A percentile compares a stretch with the other conserved stretches of the same genome.
phyloP scores from a whole-genome alignment of 2,113 vertebrate species.

The Ailuropoda melanoleuca region DNA sequence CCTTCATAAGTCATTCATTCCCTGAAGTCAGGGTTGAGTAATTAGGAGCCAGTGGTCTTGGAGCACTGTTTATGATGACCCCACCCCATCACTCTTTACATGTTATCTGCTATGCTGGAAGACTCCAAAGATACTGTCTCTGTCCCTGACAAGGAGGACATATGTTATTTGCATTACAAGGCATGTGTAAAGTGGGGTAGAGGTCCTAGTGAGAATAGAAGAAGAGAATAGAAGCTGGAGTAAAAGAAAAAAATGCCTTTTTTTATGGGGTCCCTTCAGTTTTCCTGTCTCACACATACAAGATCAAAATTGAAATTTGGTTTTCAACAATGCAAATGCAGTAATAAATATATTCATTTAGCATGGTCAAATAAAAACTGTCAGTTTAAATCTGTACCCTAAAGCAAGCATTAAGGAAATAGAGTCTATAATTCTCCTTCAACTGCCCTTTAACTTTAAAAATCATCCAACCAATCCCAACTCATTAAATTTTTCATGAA shows the following conservation, averaged over 20 bases:
- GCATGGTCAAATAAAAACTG: background rate
- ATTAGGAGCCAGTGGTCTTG: background rate
- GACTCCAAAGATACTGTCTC: background rate
- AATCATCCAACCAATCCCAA: background rate
- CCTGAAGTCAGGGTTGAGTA: background rate
- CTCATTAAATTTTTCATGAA: background rate
- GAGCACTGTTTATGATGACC: background rate
- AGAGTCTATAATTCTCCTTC: background rate
- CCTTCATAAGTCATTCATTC: background rate
- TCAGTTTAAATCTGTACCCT: background rate
- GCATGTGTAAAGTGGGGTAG: background rate
- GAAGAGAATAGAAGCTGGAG: background rate
- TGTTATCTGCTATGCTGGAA: background rate
- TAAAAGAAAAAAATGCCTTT: background rate
- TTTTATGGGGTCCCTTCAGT: background rate
- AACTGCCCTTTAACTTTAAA: background rate
- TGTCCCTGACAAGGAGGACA: background rate
- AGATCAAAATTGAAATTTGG: background rate
- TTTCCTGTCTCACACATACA: background rate
- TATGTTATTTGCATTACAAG: background rate
- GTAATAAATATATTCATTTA: background rate
- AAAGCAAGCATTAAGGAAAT: background rate
- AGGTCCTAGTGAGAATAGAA: background rate
- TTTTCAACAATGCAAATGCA: background rate
- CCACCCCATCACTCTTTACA: background rate